phyloP scores from a whole-genome alignment of 2,113 vertebrate genomes.

The cattle (Bos taurus) region ARS-UCD2.0 NC_037332.1:24378001-24378500 shows the following conservation, averaged over 20 bases:
- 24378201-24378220: neutral
- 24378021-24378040: neutral
- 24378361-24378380: neutral
- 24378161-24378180: neutral
- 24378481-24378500: too few species aligned
- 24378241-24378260: neutral
- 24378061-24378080: conserved; percentile 11
- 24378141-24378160: neutral
- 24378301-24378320: neutral
- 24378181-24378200: neutral
- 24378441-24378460: too few species aligned
- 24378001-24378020: neutral
- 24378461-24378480: too few species aligned
- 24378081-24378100: neutral
- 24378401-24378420: neutral
- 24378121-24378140: neutral
- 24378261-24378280: neutral
- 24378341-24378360: neutral
- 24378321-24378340: neutral
- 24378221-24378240: neutral
- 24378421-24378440: neutral
- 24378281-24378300: neutral
- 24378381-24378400: neutral
- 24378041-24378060: neutral
- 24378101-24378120: neutral